These are phyloP conservation scores for Bactericera cockerelli DNA, from an alignment of 1,140 invertebrate species.

Conservation along the genomic window DNA sequence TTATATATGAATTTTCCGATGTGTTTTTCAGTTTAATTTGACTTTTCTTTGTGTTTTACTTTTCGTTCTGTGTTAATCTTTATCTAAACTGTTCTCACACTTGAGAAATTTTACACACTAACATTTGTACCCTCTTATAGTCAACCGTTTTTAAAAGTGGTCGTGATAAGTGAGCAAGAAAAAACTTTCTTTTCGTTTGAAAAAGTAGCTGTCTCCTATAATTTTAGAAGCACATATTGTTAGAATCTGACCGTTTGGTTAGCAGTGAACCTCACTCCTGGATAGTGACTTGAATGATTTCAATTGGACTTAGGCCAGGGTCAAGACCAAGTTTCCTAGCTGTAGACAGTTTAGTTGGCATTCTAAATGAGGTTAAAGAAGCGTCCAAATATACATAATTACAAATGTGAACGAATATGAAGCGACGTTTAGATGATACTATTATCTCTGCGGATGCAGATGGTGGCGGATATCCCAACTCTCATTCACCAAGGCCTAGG, in stretches of 20 bases:
- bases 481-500: conserved; percentile 15
- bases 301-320: neutral
- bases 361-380: conserved; percentile 7
- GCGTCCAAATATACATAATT: conserved; percentile 7
- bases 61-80: too few species aligned
- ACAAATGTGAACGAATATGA: conserved; percentile 20
- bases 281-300: too few species aligned
- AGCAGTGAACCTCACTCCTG: too few species aligned
- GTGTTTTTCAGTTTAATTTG: too few species aligned
- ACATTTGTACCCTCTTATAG: neutral
- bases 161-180: conserved; percentile 3
- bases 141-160: neutral
- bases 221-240: conserved; percentile 1
- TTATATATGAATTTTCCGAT: too few species aligned
- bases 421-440: conserved; percentile 20
- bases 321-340: neutral
- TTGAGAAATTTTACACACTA: too few species aligned
- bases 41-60: too few species aligned
- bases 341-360: neutral
- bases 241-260: neutral
- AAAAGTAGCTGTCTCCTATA: neutral
- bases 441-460: conserved; percentile 17
- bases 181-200: conserved; percentile 8
- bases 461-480: conserved; percentile 15
- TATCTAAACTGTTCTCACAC: too few species aligned